Conservation (phyloP, 2,888 invertebrate genomes). For the Dastarcus helophoroides region DNA sequence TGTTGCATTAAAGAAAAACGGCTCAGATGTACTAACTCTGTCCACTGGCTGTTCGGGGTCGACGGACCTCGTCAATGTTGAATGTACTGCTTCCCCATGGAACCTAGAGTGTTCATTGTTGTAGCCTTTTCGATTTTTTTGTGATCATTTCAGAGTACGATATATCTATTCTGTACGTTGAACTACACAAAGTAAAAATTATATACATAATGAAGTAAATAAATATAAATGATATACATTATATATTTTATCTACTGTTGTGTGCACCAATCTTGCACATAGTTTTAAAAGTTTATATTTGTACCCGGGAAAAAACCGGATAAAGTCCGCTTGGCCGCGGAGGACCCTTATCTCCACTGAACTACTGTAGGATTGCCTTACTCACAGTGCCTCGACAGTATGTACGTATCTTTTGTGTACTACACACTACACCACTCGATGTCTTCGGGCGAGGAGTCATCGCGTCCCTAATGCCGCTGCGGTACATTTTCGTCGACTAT, state of each 20-base stretch:
- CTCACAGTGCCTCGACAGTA: constrained; percentile 64
- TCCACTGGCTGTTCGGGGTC: constrained; percentile 33
- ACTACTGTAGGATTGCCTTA: constrained; percentile 73
- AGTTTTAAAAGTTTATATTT: constrained; percentile 33
- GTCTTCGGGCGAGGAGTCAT: constrained; percentile 19
- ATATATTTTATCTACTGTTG: constrained; percentile 41
- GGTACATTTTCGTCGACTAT: constrained; percentile 8
- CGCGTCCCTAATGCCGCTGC: constrained; percentile 4
- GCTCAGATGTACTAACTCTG: constrained; percentile 36
- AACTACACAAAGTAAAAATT: constrained; percentile 35
- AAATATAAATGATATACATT: constrained; percentile 32
- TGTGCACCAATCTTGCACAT: constrained; percentile 41
- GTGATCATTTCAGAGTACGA: constrained; percentile 36
- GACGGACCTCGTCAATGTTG: constrained; percentile 26
- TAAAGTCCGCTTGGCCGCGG: constrained; percentile 21
- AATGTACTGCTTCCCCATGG: constrained; percentile 38
- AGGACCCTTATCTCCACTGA: constrained; percentile 45
- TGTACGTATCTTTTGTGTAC: constrained; percentile 37
- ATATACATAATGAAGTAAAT: too few species aligned
- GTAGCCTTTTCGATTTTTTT: constrained; percentile 39
- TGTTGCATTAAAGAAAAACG: too few species aligned
- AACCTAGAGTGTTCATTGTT: constrained; percentile 41
- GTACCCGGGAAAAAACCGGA: constrained; percentile 7
- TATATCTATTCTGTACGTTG: constrained; percentile 37
- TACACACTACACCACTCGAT: constrained; percentile 33